These are phyloP conservation scores for Smithornis capensis DNA, from an alignment of 2,113 vertebrate genomes.

Conservation along the genomic window DNA sequence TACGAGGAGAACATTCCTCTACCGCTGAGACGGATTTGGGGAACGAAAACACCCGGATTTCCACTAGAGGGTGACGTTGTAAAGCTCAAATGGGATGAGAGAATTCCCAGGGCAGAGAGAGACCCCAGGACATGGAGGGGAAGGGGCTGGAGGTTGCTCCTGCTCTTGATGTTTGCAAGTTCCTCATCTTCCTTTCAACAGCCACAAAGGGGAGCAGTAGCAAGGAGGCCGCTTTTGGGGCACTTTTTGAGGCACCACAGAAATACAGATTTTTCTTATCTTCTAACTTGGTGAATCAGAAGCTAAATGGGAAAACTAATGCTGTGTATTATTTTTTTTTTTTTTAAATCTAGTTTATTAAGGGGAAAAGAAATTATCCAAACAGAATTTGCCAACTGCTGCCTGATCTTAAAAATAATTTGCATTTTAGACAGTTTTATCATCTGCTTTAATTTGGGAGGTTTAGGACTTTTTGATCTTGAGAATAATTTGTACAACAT, in stretches of 20 bases:
- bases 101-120: neutral
- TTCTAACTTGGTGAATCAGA: neutral
- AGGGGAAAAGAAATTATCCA: neutral
- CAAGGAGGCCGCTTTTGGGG: neutral
- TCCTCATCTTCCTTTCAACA: neutral
- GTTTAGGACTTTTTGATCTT: neutral
- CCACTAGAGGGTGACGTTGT: constrained; percentile 71
- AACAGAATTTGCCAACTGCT: neutral
- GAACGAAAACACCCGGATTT: neutral
- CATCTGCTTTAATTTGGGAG: neutral
- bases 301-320: neutral
- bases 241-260: neutral
- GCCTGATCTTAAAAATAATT: neutral
- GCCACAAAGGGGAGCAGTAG: neutral
- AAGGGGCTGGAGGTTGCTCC: neutral
- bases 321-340: neutral
- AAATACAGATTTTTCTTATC: neutral
- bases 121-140: neutral
- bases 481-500: neutral
- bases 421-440: neutral
- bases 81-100: constrained; percentile 8
- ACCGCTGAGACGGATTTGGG: neutral
- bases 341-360: neutral
- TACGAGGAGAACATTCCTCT: neutral
- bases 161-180: too few species aligned